Conservation (phyloP, 2,888 invertebrate species). For the Tenthredo scrophulariae region DNA sequence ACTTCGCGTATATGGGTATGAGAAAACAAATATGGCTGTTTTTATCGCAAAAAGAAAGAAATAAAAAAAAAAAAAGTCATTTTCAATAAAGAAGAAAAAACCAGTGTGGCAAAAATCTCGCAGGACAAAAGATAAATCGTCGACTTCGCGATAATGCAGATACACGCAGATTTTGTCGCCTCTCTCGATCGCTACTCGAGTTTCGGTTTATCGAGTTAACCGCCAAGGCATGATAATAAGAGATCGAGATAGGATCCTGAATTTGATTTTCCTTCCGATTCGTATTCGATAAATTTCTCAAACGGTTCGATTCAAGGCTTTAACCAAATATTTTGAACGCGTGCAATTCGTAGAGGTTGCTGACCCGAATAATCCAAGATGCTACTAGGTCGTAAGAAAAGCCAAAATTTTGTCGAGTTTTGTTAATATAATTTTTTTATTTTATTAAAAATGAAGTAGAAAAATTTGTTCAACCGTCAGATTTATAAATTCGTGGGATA, state of each 20-base stretch:
- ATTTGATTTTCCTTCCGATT: background rate
- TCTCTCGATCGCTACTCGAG: background rate
- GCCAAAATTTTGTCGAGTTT: background rate
- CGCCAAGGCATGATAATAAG: background rate
- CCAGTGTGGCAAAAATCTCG: background rate
- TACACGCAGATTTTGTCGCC: background rate
- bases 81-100: background rate
- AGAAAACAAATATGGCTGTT: background rate
- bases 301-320: background rate
- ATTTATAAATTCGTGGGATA: too few species aligned
- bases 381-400: background rate
- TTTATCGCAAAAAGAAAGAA: background rate
- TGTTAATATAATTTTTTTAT: too few species aligned
- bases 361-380: constrained; percentile 2
- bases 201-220: background rate
- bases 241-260: background rate
- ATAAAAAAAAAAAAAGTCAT: background rate
- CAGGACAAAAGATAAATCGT: background rate
- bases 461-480: too few species aligned
- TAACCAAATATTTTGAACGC: background rate
- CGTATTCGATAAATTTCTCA: background rate
- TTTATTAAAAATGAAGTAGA: too few species aligned
- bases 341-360: background rate
- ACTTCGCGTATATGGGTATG: background rate
- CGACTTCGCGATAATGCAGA: background rate